Conservation (phyloP, 2,797 vertebrate species). For the Darevskia nairensis region DNA sequence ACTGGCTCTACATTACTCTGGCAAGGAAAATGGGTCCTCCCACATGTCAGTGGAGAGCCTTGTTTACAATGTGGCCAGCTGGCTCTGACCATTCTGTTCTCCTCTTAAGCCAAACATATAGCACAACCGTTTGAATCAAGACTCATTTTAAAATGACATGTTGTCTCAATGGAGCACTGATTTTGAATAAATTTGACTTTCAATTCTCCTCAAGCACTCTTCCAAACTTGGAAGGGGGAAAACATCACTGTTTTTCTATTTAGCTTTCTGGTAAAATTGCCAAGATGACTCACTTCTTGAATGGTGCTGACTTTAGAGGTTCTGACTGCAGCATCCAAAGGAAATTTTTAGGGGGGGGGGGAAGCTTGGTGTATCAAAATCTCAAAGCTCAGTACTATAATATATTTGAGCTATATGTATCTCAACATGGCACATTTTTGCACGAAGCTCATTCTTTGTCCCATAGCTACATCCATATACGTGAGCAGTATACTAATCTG, state of each 20-base stretch:
- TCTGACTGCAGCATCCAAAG: background rate
- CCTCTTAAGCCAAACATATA: background rate
- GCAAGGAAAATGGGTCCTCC: background rate
- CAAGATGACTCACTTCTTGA: conserved; percentile 3
- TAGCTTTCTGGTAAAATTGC: background rate
- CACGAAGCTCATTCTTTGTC: background rate
- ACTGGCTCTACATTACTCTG: background rate
- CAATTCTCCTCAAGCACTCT: background rate
- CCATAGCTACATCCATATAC: background rate
- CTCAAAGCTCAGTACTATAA: background rate
- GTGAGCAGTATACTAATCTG: background rate
- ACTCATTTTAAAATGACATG: background rate
- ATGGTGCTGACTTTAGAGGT: background rate
- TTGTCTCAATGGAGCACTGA: conserved; percentile 4
- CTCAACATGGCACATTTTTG: background rate
- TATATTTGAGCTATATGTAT: background rate
- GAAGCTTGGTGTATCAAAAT: background rate
- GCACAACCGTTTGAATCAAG: background rate
- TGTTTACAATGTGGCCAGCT: background rate
- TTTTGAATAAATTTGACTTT: conserved; percentile 14
- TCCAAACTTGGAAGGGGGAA: conserved; percentile 16
- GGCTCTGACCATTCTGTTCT: background rate
- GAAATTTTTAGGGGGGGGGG: background rate
- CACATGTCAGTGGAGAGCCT: background rate
- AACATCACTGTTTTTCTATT: background rate